Conservation (phyloP, 2,888 invertebrate genomes). For the Apomyelois bistriatella region DNA sequence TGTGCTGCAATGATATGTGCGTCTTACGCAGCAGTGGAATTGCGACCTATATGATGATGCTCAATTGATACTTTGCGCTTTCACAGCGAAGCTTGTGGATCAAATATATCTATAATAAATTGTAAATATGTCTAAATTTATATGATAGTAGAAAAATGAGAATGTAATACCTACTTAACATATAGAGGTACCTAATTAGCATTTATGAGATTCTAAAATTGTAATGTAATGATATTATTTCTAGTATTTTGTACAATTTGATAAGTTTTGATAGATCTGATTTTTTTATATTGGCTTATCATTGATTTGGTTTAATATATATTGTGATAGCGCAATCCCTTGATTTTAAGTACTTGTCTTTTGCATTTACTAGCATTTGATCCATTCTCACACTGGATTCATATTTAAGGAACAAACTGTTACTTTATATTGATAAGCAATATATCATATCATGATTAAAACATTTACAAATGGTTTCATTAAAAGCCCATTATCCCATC, state of each 20-base stretch:
- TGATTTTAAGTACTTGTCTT: constrained; percentile 56
- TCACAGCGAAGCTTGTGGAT: constrained; percentile 70
- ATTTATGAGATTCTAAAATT: constrained; percentile 71
- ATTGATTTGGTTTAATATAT: constrained; percentile 34
- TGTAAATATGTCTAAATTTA: constrained; percentile 77
- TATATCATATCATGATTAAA: constrained; percentile 78
- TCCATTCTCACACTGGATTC: constrained; percentile 61
- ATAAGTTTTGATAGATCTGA: constrained; percentile 63
- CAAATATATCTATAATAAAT: constrained; percentile 40
- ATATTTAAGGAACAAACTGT: constrained; percentile 70
- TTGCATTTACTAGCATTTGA: constrained; percentile 79
- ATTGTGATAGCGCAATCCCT: constrained; percentile 76
- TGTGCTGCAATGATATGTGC: not conserved
- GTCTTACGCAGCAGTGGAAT: not conserved
- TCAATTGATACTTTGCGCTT: constrained; percentile 74
- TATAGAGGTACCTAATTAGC: constrained; percentile 75
- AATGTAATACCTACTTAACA: constrained; percentile 60
- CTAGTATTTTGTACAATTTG: constrained; percentile 65
- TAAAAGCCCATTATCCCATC: not conserved
- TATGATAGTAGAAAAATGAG: constrained; percentile 60
- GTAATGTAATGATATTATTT: constrained; percentile 54
- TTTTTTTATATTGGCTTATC: constrained; percentile 70
- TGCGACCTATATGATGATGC: constrained; percentile 51
- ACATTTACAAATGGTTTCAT: constrained; percentile 38
- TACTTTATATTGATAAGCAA: constrained; percentile 78